Evolutionary conservation across 2,888 invertebrate species (phyloP), one percentile per base, ranked within the genome.

Genomic region (Ptychoptera albimana): DNA sequence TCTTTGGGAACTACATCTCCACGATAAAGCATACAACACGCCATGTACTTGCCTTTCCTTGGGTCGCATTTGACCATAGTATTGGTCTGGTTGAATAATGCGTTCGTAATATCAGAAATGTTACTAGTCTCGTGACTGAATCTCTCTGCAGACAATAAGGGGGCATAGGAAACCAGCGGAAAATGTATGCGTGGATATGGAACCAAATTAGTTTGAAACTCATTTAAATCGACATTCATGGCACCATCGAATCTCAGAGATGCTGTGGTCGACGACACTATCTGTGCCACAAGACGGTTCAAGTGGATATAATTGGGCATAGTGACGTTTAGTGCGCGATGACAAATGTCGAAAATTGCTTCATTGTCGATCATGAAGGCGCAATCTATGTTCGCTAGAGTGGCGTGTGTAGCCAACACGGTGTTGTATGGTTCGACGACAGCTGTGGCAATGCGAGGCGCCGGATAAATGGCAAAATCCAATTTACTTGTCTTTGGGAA

Each of bases 401-500:
- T 91, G 14, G 86, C 84, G 66, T 93, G 92, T 0, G 93, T 92
- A 38, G 91, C 88, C 47, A 93, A 63, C 44, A 91, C 78, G 0
- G 92, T 83, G 62, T 93, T 93, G 68, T 93, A 94, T 0, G 93
- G 93, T 61, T 93, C 92, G 37, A 92, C 92, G 10, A 93, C 91
- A 0, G 92, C 88, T 1, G 92, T 91, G 31, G 88, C 88, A 16
- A 91, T 79, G 64, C 82, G 84, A 40, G 89, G 89, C 11, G 91
- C 87, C 6, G 91, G 91, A 60, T 91, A 91, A 46, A 91, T 82
- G n/a, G 85, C 80, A 61, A 89, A 89, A 61, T 87, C 85, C 43
- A 89, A 68, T 58, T 88, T 88, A 60, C 85, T 84, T 60, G 88
- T 88, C 63, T 88, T 89, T 48, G 82, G 82, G 55, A 79, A 91